Base-by-base conservation (phyloP, 2,113 vertebrate species). In the Corydoras maculifer region DNA sequence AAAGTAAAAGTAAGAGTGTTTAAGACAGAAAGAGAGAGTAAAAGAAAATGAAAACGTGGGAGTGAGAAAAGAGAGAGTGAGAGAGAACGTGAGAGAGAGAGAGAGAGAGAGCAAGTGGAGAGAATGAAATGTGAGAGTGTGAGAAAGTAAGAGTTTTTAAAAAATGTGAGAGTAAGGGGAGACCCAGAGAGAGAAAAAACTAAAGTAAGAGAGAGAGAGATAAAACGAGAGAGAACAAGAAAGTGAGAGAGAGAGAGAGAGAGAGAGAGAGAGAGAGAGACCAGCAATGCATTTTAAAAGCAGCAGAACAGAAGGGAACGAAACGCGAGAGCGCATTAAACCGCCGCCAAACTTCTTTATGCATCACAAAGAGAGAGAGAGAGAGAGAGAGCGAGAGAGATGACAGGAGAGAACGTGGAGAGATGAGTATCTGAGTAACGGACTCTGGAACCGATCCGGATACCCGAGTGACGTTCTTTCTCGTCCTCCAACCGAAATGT, bases 391-490 rank as follows among this genome's bases (percentile, higher is more conserved):
- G 32, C 3, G 69, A 51, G 12, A 29, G 67, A 53, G 49, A 57
- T 65, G 3, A 67, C 49, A 60, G 49, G 61, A 14, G 31, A 54
- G 54, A 48, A 58, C 31, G 18, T 15, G 50, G 13, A 54, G n/a
- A 57, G 60, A 55, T 57, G 14, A 49, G 32, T 32, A 3, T 6
- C 10, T 3, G 5, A 18, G 57, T 8, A 10, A 55, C 43, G 49
- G 58, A 51, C 53, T 15, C 58, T 13, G 49, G 53, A 62, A 68
- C 25, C 29, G 67, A 73, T 49, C 14, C 49, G 54, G 64, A 29
- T 43, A 57, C 10, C 58, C 61, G 55, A 74, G 65, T 68, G 72
- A 58, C 7, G 9, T 68, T 51, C 65, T 74, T 62, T 68, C 58
- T 57, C 31, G 68, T 62, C 59, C 58, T 74, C 58, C 12, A 12